phyloP scores from a whole-genome alignment of 2,797 vertebrate species.

The Mus spretus region DNA sequence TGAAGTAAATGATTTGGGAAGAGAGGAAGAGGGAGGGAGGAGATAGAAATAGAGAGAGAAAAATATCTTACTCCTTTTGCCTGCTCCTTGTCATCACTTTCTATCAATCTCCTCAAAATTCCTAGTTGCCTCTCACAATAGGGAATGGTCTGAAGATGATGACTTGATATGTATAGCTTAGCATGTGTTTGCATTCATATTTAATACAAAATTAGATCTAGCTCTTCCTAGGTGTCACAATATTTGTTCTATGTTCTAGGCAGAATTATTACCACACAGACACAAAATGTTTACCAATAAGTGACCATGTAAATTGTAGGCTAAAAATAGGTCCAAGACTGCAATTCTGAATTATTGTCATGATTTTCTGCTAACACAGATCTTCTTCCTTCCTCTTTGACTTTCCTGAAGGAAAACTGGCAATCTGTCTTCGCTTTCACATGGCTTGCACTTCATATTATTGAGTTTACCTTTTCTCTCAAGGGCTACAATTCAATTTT shows the following conservation, averaged over 20 bases:
- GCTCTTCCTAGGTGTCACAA: conserved; percentile 17
- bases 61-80: neutral
- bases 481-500: conserved; percentile 60
- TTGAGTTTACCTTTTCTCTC: conserved; percentile 39
- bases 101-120: conserved; percentile 8
- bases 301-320: conserved; percentile 28
- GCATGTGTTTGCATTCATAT: conserved; percentile 48
- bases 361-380: neutral
- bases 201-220: conserved; percentile 29
- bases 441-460: neutral
- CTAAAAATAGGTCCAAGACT: neutral
- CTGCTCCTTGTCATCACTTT: neutral
- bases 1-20: neutral
- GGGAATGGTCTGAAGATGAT: conserved; percentile 12
- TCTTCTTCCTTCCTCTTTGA: neutral
- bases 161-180: conserved; percentile 34
- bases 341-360: conserved; percentile 37
- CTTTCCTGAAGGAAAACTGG: conserved; percentile 27
- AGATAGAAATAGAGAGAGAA: neutral
- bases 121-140: neutral
- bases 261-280: conserved; percentile 31
- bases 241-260: conserved; percentile 56
- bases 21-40: neutral
- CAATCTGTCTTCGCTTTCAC: conserved; percentile 52
- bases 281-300: conserved; percentile 52